Percentiles rank a stretch among this genome's conserved stretches.
Conservation (phyloP, 2,113 vertebrate genomes). For the Rattus rattus region DNA sequence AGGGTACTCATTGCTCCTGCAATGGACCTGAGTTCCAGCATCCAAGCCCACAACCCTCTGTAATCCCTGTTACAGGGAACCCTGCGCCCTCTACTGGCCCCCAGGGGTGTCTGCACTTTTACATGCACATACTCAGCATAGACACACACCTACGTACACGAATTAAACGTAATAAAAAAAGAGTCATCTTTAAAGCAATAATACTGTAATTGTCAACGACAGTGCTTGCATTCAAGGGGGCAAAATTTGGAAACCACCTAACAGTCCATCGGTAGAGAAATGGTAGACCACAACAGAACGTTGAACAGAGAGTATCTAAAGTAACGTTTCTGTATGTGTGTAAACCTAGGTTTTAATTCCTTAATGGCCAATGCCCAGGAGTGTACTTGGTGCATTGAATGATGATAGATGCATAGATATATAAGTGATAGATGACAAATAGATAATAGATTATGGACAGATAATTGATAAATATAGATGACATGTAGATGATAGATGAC, state of each 20-base stretch:
- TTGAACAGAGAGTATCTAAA: background rate
- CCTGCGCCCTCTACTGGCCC: background rate
- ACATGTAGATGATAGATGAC: background rate
- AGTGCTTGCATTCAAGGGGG: background rate
- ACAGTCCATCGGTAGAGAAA: background rate
- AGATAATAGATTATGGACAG: background rate
- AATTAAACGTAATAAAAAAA: background rate
- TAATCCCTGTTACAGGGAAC: background rate
- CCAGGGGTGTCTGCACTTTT: no score
- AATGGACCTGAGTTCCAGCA: background rate
- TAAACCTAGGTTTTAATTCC: background rate
- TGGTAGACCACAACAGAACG: background rate
- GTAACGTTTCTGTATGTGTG: background rate
- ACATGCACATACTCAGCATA: background rate
- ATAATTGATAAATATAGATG: background rate
- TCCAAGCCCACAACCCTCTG: background rate
- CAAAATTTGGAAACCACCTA: background rate
- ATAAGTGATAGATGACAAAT: background rate
- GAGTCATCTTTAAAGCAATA: background rate
- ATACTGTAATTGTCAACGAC: background rate
- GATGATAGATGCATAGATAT: background rate
- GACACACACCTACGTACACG: background rate
- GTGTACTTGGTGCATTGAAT: background rate
- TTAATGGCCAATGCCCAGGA: background rate
- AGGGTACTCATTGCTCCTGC: background rate